Evolutionary conservation across 2,888 invertebrate genomes (phyloP).

Genomic region (Caenorhabditis sp.): DNA sequence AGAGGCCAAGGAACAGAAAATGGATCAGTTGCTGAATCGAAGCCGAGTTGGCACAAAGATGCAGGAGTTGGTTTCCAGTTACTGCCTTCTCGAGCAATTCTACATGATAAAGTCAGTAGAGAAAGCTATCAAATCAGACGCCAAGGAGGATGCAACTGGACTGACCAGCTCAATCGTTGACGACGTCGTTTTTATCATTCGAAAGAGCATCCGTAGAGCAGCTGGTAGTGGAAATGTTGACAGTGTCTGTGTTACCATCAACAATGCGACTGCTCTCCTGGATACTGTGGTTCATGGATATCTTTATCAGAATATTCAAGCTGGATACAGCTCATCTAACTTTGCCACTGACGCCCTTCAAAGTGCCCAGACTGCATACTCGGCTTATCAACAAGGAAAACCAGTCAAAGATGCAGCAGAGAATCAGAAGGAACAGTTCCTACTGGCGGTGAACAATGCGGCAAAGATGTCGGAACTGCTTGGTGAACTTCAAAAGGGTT

Average conservation of each 20-base stretch:
- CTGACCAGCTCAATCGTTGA: conserved; percentile 93
- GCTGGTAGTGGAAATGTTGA: conserved; percentile 94
- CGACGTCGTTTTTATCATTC: conserved; percentile 96
- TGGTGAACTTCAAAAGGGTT: conserved; percentile 88
- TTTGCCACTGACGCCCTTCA: conserved; percentile 81
- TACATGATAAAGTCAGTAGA: conserved; percentile 95
- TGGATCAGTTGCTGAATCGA: conserved; percentile 79
- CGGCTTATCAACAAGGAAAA: conserved; percentile 70
- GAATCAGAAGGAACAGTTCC: conserved; percentile 81
- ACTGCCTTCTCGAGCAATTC: conserved; percentile 94
- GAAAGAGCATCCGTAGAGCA: conserved; percentile 96
- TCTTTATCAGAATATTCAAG: conserved; percentile 85
- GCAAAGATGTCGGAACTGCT: conserved; percentile 94
- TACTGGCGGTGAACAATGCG: conserved; percentile 93
- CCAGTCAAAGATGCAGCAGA: conserved; percentile 75
- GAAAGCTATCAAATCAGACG: conserved; percentile 92
- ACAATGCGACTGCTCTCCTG: conserved; percentile 92
- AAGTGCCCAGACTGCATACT: conserved; percentile 79
- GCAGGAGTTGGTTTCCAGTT: conserved; percentile 88
- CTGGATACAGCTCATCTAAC: conserved; percentile 78
- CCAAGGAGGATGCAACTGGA: conserved; percentile 86
- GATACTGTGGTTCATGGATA: conserved; percentile 91
- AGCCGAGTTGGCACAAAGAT: conserved; percentile 78
- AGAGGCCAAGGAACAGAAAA: conserved; percentile 75
- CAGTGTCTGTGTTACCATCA: conserved; percentile 93